phyloP scores from a whole-genome alignment of 2,113 vertebrate genomes.

The Muntiacus reevesi region DNA sequence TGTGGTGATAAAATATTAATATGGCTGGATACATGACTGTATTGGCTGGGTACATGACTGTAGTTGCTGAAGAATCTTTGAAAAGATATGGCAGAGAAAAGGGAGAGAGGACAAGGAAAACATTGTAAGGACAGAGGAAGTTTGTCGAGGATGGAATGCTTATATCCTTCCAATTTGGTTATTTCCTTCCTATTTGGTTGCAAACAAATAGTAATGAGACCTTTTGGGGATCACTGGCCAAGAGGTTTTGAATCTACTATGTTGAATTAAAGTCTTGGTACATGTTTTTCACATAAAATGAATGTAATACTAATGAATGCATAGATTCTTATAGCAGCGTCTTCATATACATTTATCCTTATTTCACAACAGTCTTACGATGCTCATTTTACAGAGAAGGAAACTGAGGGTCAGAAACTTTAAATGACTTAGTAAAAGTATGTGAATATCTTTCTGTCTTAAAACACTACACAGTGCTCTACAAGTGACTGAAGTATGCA shows the following conservation, averaged over 20 bases:
- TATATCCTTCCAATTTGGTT: neutral
- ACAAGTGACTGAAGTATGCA: neutral
- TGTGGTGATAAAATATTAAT: slow-evolving; percentile 38
- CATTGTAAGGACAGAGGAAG: neutral
- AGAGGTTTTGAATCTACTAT: neutral
- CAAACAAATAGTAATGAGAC: neutral
- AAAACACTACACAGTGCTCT: neutral
- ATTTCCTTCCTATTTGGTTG: neutral
- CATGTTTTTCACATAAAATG: neutral
- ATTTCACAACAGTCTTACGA: neutral
- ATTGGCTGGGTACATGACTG: neutral
- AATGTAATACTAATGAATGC: neutral
- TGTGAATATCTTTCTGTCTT: neutral
- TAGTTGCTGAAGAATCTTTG: neutral
- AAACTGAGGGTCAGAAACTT: neutral
- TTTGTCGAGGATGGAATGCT: neutral
- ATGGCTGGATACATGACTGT: neutral
- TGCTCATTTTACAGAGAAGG: neutral
- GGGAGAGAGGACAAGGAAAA: neutral
- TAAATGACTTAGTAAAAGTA: neutral
- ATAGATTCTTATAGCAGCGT: neutral
- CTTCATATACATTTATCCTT: neutral
- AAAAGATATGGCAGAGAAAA: neutral
- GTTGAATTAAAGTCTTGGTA: neutral
- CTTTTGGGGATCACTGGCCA: neutral